These are phyloP conservation scores for Chaenodraco wilsoni DNA, from an alignment of 2,797 vertebrate genomes.

Conservation along the genomic window DNA sequence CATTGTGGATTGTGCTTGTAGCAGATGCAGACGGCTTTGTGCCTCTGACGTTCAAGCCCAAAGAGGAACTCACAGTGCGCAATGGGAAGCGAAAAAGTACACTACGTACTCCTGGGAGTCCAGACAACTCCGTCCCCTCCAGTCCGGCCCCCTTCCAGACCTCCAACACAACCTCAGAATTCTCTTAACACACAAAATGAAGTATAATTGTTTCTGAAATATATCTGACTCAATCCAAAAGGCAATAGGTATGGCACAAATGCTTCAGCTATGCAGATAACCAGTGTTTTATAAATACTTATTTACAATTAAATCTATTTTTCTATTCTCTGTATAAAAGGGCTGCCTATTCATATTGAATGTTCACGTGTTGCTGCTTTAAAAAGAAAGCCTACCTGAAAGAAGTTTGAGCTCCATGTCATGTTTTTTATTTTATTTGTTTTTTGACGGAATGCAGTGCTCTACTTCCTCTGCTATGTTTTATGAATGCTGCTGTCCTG, in stretches of 20 bases:
- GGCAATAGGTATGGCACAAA: neutral
- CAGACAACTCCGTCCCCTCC: constrained; percentile 65
- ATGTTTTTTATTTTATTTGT: neutral
- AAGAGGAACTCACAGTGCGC: constrained; percentile 88
- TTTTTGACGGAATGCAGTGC: constrained; percentile 12
- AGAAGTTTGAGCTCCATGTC: neutral
- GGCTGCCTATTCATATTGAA: constrained; percentile 29
- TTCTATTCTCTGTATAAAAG: constrained; percentile 40
- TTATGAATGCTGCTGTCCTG: neutral
- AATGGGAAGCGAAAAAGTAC: constrained; percentile 83
- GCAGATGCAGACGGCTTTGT: constrained; percentile 92
- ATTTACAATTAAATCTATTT: constrained; percentile 30
- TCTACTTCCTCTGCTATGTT: neutral
- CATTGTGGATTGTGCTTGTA: constrained; percentile 91
- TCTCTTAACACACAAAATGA: neutral
- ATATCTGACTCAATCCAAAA: neutral
- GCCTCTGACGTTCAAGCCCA: constrained; percentile 87
- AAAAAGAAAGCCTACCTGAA: constrained; percentile 9
- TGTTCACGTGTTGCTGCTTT: constrained; percentile 47
- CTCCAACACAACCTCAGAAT: constrained; percentile 36
- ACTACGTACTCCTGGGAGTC: constrained; percentile 59
- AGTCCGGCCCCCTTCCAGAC: constrained; percentile 66
- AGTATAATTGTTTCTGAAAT: neutral
- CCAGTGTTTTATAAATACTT: neutral
- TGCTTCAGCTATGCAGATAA: neutral